Evolutionary conservation across 1,140 invertebrate genomes (phyloP).

Genomic region (Calephelis virginiensis): DNA sequence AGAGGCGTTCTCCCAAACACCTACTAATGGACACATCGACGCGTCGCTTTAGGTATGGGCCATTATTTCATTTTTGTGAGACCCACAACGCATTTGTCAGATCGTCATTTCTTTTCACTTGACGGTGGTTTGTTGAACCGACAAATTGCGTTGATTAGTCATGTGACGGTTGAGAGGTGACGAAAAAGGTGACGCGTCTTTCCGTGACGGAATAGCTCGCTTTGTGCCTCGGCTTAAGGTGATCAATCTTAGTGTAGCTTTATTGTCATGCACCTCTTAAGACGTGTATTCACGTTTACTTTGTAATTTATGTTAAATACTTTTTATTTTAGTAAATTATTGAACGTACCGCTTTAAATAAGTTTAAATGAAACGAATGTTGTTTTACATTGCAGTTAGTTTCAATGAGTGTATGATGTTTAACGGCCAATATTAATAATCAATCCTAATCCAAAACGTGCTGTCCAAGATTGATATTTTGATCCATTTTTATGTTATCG

Average conservation of each 20-base stretch:
- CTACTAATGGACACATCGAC: constrained; percentile 70
- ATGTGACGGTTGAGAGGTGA: constrained; percentile 69
- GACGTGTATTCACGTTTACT: constrained; percentile 18
- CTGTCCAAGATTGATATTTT: too few species aligned
- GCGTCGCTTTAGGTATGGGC: constrained; percentile 66
- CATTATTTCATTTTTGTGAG: constrained; percentile 77
- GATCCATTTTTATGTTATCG: too few species aligned
- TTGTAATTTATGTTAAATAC: constrained; percentile 18
- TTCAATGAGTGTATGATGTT: not conserved
- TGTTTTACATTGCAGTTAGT: too few species aligned
- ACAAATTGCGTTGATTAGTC: constrained; percentile 76
- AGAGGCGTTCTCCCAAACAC: constrained; percentile 74
- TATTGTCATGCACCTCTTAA: constrained; percentile 62
- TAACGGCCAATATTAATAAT: too few species aligned
- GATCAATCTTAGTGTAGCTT: constrained; percentile 62
- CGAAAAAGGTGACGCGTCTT: constrained; percentile 73
- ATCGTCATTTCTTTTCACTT: constrained; percentile 73
- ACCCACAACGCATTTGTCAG: constrained; percentile 74
- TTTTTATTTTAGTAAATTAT: constrained; percentile 8
- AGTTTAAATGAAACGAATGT: too few species aligned
- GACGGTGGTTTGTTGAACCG: constrained; percentile 61
- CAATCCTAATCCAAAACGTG: too few species aligned
- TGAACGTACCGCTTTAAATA: not conserved
- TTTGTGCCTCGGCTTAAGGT: constrained; percentile 85
- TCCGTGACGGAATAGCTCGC: constrained; percentile 41